A percentile compares a stretch with the other conserved stretches of the same genome.
Evolutionary conservation across 2,888 invertebrate genomes (phyloP).

Genomic region (Aphodius granarius): DNA sequence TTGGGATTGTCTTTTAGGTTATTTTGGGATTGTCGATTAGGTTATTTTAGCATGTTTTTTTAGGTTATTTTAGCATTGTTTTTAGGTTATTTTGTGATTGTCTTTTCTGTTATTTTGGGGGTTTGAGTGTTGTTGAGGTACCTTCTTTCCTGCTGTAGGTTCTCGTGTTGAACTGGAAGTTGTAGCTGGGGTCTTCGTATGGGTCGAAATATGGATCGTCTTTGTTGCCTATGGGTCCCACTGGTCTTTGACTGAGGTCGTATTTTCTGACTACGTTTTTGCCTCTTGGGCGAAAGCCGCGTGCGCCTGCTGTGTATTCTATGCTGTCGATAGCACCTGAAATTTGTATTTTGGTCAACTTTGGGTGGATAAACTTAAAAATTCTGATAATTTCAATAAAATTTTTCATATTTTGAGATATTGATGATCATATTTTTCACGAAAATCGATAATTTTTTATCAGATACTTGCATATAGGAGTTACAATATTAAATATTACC

Average conservation of each 20-base stretch:
- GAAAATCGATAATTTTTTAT: no score
- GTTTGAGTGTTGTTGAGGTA: conserved; percentile 16
- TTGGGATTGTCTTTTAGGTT: background rate
- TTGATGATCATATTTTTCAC: no score
- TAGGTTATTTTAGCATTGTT: no score
- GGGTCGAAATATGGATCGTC: conserved; percentile 77
- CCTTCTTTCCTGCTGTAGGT: conserved; percentile 69
- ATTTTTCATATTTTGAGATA: background rate
- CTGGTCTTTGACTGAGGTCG: conserved; percentile 65
- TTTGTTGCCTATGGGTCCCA: conserved; percentile 60
- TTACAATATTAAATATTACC: no score
- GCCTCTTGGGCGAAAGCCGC: conserved; percentile 79
- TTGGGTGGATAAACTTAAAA: background rate
- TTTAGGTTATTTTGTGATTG: no score
- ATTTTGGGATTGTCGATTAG: background rate
- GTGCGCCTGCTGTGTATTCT: conserved; percentile 74
- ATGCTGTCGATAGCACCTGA: conserved; percentile 66
- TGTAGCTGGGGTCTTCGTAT: conserved; percentile 76
- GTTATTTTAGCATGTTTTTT: no score
- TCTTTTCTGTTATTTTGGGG: no score
- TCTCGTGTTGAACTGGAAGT: conserved; percentile 67
- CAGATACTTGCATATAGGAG: no score
- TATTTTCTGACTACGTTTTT: conserved; percentile 73
- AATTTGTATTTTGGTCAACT: background rate
- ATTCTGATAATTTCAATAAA: background rate